Base-by-base conservation (phyloP, 2,888 invertebrate genomes). In the Synergus umbraculus region DNA sequence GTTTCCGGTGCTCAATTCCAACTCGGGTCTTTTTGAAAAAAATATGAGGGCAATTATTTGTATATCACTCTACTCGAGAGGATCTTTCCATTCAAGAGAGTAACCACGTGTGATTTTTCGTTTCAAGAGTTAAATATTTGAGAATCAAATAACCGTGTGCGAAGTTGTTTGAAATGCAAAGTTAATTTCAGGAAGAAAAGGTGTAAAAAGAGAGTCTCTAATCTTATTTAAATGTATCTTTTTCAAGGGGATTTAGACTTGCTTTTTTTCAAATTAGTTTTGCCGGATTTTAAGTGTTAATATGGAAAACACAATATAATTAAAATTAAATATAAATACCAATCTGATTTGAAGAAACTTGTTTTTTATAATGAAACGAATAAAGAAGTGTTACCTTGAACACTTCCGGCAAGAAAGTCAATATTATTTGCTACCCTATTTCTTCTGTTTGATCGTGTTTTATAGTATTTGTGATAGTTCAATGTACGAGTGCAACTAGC, bases 11-110 rank as follows among this genome's bases (percentile, higher is more conserved):
- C 44, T 44, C 22, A 22, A 22, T 69, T 12, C 66, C 67, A 43
- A 49, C 67, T 69, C 60, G 10, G 22, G 67, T 22, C 29, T 46
- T 69, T 49, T 49, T 7, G 46, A 69, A 2, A 18, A 65, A 69
- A 69, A 69, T 69, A 13, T 69, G 29, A 46, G 22, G 29, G 46
- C 67, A 69, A 69, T 69, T 69, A 69, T 69, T 69, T 69, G 67
- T 46, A 69, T 69, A 69, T 69, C 67, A 44, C 44, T 69, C 13
- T 69, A 69, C 15, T 46, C 22, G 44, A 18, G 46, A 22, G 8
- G 5, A 12, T 13, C 5, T 69, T 3, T 22, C 12, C 22, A 29
- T 46, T 69, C 46, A 29, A 10, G 8, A 29, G 22, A 15, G 8
- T 3, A 49, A 69, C 46, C 29, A 69, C 5, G 13, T 69, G 67